Percentiles rank a stretch among this genome's conserved stretches.
These are phyloP conservation scores for Emydoidea blandingii DNA, from an alignment of 2,797 vertebrate species.

Conservation along the genomic window DNA sequence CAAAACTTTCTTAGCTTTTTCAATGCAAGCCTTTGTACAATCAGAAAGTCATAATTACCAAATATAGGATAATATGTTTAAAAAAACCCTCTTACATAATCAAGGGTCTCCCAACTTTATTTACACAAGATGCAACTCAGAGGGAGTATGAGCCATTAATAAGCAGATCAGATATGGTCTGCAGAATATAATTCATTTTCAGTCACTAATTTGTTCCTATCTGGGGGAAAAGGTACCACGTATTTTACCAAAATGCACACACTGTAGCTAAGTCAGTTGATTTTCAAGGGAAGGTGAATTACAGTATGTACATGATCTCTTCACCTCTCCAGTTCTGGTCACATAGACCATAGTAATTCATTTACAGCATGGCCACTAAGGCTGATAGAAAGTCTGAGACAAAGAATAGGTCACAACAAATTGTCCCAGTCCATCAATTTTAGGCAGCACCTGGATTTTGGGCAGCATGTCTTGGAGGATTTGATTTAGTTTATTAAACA, in stretches of 20 bases:
- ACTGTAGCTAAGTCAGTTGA: neutral
- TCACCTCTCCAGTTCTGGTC: neutral
- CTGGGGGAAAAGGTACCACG: fast-evolving
- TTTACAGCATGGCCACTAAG: neutral
- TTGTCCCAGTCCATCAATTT: neutral
- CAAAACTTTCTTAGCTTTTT: neutral
- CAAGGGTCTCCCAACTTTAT: neutral
- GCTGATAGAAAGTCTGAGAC: neutral
- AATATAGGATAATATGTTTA: neutral
- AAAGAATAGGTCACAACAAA: neutral
- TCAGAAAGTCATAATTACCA: neutral
- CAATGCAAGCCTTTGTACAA: neutral
- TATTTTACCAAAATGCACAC: neutral
- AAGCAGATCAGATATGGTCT: neutral
- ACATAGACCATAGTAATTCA: neutral
- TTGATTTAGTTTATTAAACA: conserved; percentile 2
- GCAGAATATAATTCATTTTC: neutral
- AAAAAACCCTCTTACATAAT: neutral
- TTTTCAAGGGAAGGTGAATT: neutral
- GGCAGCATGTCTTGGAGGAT: neutral
- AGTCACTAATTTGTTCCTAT: neutral
- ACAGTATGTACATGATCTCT: neutral
- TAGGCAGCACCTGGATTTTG: neutral
- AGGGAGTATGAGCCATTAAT: neutral
- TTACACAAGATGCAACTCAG: neutral